Evolutionary conservation across 2,113 vertebrate genomes (phyloP).

Genomic region (Oophaga pumilio): DNA sequence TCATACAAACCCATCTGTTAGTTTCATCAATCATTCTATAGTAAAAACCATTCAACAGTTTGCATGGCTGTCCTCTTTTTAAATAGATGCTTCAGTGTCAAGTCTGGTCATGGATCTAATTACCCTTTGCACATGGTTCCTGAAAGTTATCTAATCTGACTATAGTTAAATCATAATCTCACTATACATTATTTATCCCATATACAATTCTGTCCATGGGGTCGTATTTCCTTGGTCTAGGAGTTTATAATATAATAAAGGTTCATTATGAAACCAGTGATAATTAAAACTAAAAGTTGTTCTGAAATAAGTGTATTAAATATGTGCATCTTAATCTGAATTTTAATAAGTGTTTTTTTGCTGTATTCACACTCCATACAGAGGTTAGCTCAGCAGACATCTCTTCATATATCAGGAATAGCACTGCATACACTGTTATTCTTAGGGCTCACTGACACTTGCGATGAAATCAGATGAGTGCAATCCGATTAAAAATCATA

Average conservation of each 20-base stretch:
- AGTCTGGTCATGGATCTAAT: background rate
- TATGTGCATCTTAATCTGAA: too few relatives aligned
- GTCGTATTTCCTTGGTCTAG: background rate
- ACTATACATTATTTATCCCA: background rate
- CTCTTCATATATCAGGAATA: too few relatives aligned
- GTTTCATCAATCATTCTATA: background rate
- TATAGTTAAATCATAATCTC: background rate
- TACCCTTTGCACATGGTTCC: background rate
- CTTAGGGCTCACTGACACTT: too few relatives aligned
- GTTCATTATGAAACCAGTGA: background rate
- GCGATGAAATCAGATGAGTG: too few relatives aligned
- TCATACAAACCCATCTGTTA: background rate
- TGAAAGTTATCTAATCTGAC: background rate
- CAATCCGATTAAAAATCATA: too few relatives aligned
- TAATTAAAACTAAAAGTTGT: background rate
- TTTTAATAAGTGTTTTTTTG: too few relatives aligned
- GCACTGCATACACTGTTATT: too few relatives aligned
- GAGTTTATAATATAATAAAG: background rate
- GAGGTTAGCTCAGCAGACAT: too few relatives aligned
- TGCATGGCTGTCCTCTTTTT: background rate
- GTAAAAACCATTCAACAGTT: background rate
- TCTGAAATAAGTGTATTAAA: too few relatives aligned
- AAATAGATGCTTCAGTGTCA: slow-evolving; percentile 5
- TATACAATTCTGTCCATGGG: background rate
- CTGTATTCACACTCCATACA: too few relatives aligned